A percentile compares a stretch with the other conserved stretches of the same genome.
These are phyloP conservation scores for Oreochromis mossambicus DNA, from an alignment of 2,797 vertebrate genomes.

Conservation along the genomic window DNA sequence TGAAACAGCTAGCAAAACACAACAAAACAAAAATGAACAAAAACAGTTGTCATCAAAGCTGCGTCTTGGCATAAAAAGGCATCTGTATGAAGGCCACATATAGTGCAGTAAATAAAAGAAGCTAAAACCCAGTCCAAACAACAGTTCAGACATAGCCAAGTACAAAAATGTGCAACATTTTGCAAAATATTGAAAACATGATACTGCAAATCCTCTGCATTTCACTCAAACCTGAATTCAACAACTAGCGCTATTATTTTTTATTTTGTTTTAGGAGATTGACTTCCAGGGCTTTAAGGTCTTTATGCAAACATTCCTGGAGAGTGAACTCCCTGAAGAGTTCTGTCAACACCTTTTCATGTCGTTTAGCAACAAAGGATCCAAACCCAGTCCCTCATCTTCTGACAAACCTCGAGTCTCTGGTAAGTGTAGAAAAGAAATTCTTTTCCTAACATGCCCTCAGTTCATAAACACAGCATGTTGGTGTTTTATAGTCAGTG, in stretches of 20 bases:
- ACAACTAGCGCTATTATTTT: neutral
- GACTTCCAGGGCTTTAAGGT: slow-evolving; percentile 93
- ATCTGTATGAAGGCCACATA: neutral
- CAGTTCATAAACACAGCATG: neutral
- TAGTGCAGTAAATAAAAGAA: neutral
- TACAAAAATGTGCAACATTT: neutral
- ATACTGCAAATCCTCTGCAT: neutral
- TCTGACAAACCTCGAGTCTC: slow-evolving; percentile 83
- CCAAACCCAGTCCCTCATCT: slow-evolving; percentile 80
- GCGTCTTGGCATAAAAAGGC: neutral
- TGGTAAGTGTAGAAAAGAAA: slow-evolving; percentile 72
- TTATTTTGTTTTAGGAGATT: slow-evolving; percentile 75
- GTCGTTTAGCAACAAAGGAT: slow-evolving; percentile 88
- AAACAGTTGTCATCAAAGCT: neutral
- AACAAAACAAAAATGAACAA: neutral
- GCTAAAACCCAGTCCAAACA: neutral
- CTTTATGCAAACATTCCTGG: slow-evolving; percentile 95
- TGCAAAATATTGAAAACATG: neutral
- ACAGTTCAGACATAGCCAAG: too few species aligned
- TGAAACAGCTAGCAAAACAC: neutral
- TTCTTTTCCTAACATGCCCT: neutral
- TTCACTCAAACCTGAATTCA: neutral
- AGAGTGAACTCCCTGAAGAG: slow-evolving; percentile 87
- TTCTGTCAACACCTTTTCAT: slow-evolving; percentile 91
- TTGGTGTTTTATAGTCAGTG: neutral